Base-by-base conservation (phyloP, 1,140 invertebrate species). In the Asobara japonica region DNA sequence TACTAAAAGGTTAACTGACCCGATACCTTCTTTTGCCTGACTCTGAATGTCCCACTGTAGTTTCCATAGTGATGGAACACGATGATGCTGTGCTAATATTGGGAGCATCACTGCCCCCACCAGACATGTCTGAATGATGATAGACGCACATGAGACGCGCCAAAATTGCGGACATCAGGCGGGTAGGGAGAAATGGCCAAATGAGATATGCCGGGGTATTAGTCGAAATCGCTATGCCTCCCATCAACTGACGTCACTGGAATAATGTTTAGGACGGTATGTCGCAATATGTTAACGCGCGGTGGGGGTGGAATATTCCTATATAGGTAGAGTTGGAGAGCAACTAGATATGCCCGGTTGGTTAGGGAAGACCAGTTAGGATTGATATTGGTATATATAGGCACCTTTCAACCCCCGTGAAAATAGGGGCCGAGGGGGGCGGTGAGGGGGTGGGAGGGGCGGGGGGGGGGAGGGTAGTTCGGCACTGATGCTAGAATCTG, bases 261-360 rank as follows among this genome's bases (percentile, higher is more conserved):
- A 65, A 77, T 77, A 73, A 77, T 77, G 69, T 75, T 77, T 75
- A 75, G 76, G 41, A 77, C 75, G 68, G 76, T 74, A 75, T 73
- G 76, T 77, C 74, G 76, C 76, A 77, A 77, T 77, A 77, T 75
- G 76, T 77, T 77, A 77, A 74, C 71, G 65, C 29, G 68, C 20
- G 27, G 61, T 33, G 66, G 25, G 51, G 45, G 56, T 13, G 36
- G 72, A 72, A 51, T 41, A 29, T 70, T 56, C 22, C 11, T 62
- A 25, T 27, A n/a, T 30, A 65, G 16, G 16, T 38, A 5, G 64
- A 56, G 25, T 41, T 31, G 18, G 62, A 36, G 33, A 56, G 70
- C 62, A 65, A 71, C 70, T 65, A 71, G 62, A 62, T 71, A 51
- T 45, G 64, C 11, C 70, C 61, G 64, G 27, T 56, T 51, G 66